Evolutionary conservation across 2,888 invertebrate genomes (phyloP), one percentile per base, ranked within the genome.

Genomic region (Andrena marginata): DNA sequence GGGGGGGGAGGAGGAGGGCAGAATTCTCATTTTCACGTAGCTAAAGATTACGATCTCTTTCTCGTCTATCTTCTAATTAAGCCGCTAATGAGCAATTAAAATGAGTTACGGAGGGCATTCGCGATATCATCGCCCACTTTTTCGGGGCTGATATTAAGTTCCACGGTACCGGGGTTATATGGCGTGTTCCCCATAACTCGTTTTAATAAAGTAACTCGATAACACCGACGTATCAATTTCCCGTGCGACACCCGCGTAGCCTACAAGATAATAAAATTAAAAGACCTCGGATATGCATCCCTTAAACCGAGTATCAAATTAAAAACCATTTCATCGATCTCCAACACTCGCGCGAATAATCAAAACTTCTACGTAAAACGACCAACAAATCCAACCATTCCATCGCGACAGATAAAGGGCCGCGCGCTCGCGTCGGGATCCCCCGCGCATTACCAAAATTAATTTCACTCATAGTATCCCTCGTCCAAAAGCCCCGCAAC

Each of bases 181-280:
- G 0, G 31, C 31, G 31, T 26, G 56, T 20, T n/a, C 31, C 5
- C 13, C 26, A 33, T 33, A 20, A 56, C n/a, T 33, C 60, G 60
- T 42, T 16, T 42, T 42, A 42, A 60, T 60, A 60, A 60, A n/a
- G 33, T 31, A 31, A 60, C 31, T n/a, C n/a, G 60, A 60, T 60
- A 60, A 31, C n/a, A 31, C 26, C 54, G 54, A 56, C 3, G 31
- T n/a, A 33, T 60, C 60, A n/a, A 33, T 60, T 33, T 60, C 13
- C 60, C 31, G 13, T 3, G 31, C 31, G n/a, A 10, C 23, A 23
- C 31, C 16, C 16, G 1, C 7, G 60, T 2, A 31, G 5, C 13
- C 8, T 0, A 54, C 49, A 23, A 10, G 10, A 23, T 42, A 42
- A 56, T 56, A 20, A 56, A 23, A 10, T 23, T 10, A 0, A 1